Conservation (phyloP, 2,113 vertebrate genomes). For the Pachycephala philippinensis region DNA sequence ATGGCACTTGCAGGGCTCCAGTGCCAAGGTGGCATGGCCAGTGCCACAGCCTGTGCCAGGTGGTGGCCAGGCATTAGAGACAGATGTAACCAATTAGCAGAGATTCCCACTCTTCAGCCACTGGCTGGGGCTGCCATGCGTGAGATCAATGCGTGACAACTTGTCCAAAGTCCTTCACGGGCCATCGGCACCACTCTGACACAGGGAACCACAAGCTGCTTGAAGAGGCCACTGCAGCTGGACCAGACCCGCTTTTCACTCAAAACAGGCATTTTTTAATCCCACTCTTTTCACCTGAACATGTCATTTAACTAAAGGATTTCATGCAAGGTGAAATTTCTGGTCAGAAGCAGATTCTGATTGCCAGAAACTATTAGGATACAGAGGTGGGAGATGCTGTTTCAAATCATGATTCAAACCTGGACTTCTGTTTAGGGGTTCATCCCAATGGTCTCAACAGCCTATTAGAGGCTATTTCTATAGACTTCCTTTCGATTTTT, state of each 20-base stretch:
- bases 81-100: slow-evolving; percentile 39
- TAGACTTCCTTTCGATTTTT: neutral
- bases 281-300: neutral
- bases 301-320: neutral
- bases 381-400: neutral
- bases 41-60: neutral
- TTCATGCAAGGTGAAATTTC: neutral
- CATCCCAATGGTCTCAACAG: neutral
- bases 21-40: neutral
- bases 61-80: neutral
- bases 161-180: slow-evolving; percentile 16
- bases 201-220: neutral
- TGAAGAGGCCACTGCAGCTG: neutral
- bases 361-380: neutral
- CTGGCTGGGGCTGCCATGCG: neutral
- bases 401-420: neutral
- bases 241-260: neutral
- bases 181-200: neutral
- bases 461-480: neutral
- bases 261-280: neutral
- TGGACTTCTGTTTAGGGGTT: neutral
- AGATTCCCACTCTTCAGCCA: neutral
- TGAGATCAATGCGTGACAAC: neutral
- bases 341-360: neutral
- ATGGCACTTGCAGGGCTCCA: neutral